Base-by-base conservation (phyloP, 2,113 vertebrate genomes). In the Atrichornis clamosus region DNA sequence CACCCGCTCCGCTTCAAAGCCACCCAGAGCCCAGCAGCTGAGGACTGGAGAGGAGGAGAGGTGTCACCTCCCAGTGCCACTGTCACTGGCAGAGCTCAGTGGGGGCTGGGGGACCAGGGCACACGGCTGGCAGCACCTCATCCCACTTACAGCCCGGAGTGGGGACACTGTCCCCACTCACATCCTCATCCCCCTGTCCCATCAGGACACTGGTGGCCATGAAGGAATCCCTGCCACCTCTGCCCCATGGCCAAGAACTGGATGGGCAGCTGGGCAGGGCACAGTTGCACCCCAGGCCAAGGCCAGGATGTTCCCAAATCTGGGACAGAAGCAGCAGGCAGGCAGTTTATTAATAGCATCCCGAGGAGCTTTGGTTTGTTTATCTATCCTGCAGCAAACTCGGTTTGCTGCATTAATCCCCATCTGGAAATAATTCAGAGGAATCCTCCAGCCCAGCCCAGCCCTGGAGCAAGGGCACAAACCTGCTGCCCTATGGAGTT, bases 391-490 rank as follows among this genome's bases (percentile, higher is more conserved):
- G 83, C 92, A 88, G 94, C 68, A 93, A 92, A 81, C 86, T 90
- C 21, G 0, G 37, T 88, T 73, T 95, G 73, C 74, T 84, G 89
- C 92, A 70, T 95, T 97, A 97, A 96, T 97, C 95, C 93, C 95
- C 93, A 95, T 95, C 95, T 96, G 96, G 95, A 97, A 96, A 77
- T 95, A 89, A 96, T 95, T 95, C 83, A 92, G 86, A 95, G 89
- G 94, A 95, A 90, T 93, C 78, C 63, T 89, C 41, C 65, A 73
- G 80, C 84, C 87, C 90, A 95, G 79, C 94, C 94, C 89, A 75
- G 62, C 76, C 90, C 79, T 1, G 7, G 18, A 60, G 85, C 64
- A 86, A 84, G 52, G 86, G 39, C 74, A 92, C 69, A 77, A 74
- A 75, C 44, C 44, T 0, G 0, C 68, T 88, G 81, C 74, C 74